Evolutionary conservation across 2,797 vertebrate species (phyloP).

Genomic region (Galago senegalensis): DNA sequence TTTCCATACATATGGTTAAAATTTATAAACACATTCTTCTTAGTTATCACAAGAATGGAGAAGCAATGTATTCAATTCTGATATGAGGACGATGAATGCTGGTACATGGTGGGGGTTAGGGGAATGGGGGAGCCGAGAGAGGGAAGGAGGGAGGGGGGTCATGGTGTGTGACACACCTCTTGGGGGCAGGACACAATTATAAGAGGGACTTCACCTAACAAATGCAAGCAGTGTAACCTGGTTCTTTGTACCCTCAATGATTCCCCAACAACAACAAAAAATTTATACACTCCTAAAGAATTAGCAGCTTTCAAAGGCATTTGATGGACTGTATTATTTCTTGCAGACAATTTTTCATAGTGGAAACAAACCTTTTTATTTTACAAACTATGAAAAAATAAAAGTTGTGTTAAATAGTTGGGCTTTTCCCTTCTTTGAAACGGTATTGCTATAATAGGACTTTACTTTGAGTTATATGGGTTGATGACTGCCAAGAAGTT

Average conservation of each 20-base stretch:
- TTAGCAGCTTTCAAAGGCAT: not conserved
- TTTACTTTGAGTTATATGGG: slow-evolving; percentile 65
- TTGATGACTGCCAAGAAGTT: slow-evolving; percentile 73
- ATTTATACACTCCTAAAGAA: not conserved
- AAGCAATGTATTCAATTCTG: too few relatives aligned
- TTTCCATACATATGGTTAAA: not conserved
- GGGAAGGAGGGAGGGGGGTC: too few relatives aligned
- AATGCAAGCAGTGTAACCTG: too few relatives aligned
- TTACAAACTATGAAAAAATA: slow-evolving; percentile 18
- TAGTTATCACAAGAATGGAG: too few relatives aligned
- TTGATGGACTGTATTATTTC: not conserved
- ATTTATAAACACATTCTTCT: not conserved
- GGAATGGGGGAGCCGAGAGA: too few relatives aligned
- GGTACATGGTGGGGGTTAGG: too few relatives aligned
- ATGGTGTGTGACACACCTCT: too few relatives aligned
- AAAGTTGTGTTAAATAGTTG: slow-evolving; percentile 36
- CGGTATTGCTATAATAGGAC: slow-evolving; percentile 52
- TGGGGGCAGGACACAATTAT: too few relatives aligned
- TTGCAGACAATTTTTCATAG: not conserved
- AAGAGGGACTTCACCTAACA: too few relatives aligned
- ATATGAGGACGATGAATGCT: too few relatives aligned
- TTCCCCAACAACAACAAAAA: not conserved
- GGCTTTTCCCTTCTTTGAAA: slow-evolving; percentile 52
- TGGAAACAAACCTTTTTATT: slow-evolving; percentile 2
- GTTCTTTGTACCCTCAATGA: too few relatives aligned